A percentile compares a stretch with the other conserved stretches of the same genome.
Evolutionary conservation across 2,888 invertebrate genomes (phyloP).

Genomic region (Polia nebulosa): DNA sequence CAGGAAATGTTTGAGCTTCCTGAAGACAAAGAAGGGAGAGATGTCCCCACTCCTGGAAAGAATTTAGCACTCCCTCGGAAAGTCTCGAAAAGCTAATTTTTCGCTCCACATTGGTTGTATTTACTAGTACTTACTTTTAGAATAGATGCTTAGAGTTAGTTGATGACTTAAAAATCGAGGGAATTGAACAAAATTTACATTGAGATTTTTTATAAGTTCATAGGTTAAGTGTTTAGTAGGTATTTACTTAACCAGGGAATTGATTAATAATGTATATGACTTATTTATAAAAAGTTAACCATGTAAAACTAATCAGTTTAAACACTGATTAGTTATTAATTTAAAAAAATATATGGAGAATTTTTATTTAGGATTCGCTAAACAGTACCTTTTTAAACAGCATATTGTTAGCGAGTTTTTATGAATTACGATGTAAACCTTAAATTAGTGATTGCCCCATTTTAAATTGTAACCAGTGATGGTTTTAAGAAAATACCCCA

Average conservation of each 20-base stretch:
- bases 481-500: constrained; percentile 14
- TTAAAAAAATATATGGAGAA: too few relatives aligned
- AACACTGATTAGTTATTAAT: too few relatives aligned
- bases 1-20: constrained; percentile 52
- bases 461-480: neutral
- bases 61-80: constrained; percentile 53
- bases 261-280: too few relatives aligned
- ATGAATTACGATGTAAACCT: too few relatives aligned
- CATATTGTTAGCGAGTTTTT: too few relatives aligned
- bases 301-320: too few relatives aligned
- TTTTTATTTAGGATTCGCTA: too few relatives aligned
- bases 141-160: constrained; percentile 12
- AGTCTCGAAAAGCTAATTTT: neutral
- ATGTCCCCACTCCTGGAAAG: constrained; percentile 72
- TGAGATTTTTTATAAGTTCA: constrained; percentile 15
- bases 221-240: neutral
- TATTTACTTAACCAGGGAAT: constrained; percentile 32
- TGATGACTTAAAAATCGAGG: constrained; percentile 11
- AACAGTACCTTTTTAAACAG: too few relatives aligned
- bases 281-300: too few relatives aligned
- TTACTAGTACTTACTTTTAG: constrained; percentile 20
- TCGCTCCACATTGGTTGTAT: constrained; percentile 31
- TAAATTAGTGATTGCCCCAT: neutral
- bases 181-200: constrained; percentile 38
- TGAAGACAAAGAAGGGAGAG: constrained; percentile 56